phyloP scores from a whole-genome alignment of 2,113 vertebrate species.

The Odobenus rosmarus region DNA sequence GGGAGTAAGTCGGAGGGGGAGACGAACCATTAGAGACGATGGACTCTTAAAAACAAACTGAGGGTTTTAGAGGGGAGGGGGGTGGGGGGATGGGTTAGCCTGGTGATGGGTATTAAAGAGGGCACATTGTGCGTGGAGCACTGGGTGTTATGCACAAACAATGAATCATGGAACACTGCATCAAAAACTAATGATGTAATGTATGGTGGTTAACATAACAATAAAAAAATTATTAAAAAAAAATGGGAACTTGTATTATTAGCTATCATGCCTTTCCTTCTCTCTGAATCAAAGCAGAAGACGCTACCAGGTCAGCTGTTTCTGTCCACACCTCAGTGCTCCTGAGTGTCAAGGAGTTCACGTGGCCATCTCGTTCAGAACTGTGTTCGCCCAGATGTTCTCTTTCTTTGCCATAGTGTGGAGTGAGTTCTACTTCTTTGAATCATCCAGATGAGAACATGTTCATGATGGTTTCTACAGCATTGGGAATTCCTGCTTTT shows the following conservation, averaged over 20 bases:
- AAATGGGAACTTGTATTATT: background rate
- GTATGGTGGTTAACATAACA: too few relatives aligned
- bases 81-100: too few relatives aligned
- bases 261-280: background rate
- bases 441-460: slow-evolving; percentile 50
- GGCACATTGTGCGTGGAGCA: too few relatives aligned
- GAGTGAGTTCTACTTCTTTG: background rate
- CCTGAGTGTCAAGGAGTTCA: background rate
- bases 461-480: slow-evolving; percentile 38
- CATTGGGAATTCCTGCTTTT: background rate
- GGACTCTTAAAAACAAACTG: too few relatives aligned
- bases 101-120: too few relatives aligned
- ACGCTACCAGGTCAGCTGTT: background rate
- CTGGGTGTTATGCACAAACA: too few relatives aligned
- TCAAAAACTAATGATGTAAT: too few relatives aligned
- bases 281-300: background rate
- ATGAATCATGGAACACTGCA: too few relatives aligned
- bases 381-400: accelerated
- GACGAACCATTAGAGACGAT: too few relatives aligned
- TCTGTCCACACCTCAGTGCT: background rate
- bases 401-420: background rate
- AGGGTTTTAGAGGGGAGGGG: too few relatives aligned
- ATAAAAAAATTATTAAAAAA: too few relatives aligned
- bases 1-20: too few relatives aligned
- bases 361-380: background rate